Evolutionary conservation across 2,797 vertebrate genomes (phyloP).

Genomic region (Galagoides demidoff): DNA sequence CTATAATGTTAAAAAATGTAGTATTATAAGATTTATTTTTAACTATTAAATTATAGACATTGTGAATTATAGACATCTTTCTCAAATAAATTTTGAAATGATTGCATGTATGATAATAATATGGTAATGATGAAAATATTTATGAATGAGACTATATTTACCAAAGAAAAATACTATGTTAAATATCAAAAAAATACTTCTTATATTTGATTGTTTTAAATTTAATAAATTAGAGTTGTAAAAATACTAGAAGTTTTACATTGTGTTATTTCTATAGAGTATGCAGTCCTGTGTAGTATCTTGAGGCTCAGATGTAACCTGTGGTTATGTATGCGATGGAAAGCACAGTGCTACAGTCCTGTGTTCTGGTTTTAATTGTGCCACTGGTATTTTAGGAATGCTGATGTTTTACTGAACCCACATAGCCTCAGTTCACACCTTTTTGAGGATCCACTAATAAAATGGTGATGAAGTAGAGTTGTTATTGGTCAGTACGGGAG

Average conservation of each 20-base stretch:
- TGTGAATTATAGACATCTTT: neutral
- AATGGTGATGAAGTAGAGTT: neutral
- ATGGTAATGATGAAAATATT: neutral
- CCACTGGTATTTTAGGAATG: neutral
- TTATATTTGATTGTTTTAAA: constrained; percentile 1
- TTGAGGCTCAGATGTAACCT: fast-evolving
- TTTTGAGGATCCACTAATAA: neutral
- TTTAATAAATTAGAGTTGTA: neutral
- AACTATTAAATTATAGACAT: neutral
- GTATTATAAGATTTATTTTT: neutral
- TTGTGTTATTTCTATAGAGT: neutral
- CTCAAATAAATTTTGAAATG: neutral
- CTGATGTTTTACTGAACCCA: neutral
- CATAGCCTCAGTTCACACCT: neutral
- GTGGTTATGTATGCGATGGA: no score
- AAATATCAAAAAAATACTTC: neutral
- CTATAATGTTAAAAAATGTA: neutral
- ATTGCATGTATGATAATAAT: neutral
- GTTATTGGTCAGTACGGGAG: neutral
- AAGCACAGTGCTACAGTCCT: fast-evolving
- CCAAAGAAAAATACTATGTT: neutral
- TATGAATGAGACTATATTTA: neutral
- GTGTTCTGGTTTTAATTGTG: neutral
- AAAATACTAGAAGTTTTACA: neutral
- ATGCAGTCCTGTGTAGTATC: fast-evolving